Evolutionary conservation across 2,113 vertebrate species (phyloP).

Genomic region (Labeo catla): DNA sequence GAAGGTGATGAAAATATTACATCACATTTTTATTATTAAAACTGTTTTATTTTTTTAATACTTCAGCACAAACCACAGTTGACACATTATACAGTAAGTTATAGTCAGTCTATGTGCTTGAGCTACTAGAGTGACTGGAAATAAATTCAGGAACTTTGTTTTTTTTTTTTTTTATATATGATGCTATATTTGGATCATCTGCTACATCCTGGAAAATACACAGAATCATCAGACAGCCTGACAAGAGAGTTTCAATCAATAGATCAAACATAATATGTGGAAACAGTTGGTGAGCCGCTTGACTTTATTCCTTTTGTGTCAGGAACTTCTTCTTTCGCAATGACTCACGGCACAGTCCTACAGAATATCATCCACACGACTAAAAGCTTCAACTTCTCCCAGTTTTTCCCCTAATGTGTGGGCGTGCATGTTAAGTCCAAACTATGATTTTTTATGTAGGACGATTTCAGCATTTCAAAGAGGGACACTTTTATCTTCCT

Average conservation of each 20-base stretch:
- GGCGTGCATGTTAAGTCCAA: neutral
- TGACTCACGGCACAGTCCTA: conserved; percentile 53
- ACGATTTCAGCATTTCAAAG: neutral
- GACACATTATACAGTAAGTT: neutral
- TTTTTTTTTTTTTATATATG: neutral
- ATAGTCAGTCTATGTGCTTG: neutral
- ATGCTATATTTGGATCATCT: conserved; percentile 4
- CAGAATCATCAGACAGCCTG: neutral
- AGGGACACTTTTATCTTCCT: neutral
- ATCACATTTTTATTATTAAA: neutral
- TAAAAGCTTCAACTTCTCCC: conserved; percentile 43
- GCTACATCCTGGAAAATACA: conserved; percentile 18
- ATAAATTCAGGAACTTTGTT: neutral
- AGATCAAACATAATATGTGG: conserved; percentile 25
- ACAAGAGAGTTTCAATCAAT: neutral
- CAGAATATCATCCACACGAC: conserved; percentile 45
- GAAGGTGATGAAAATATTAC: conserved; percentile 2
- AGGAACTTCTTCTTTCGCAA: conserved; percentile 63
- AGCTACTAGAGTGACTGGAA: neutral
- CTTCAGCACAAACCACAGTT: neutral
- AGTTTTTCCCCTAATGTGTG: conserved; percentile 24
- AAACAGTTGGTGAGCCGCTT: conserved; percentile 41
- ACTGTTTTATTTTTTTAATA: neutral
- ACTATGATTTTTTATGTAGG: neutral
- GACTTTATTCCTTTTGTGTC: conserved; percentile 29